Evolutionary conservation across 2,797 vertebrate species (phyloP), one percentile per base, ranked within the genome.

Genomic region (Graptemys geographica): DNA sequence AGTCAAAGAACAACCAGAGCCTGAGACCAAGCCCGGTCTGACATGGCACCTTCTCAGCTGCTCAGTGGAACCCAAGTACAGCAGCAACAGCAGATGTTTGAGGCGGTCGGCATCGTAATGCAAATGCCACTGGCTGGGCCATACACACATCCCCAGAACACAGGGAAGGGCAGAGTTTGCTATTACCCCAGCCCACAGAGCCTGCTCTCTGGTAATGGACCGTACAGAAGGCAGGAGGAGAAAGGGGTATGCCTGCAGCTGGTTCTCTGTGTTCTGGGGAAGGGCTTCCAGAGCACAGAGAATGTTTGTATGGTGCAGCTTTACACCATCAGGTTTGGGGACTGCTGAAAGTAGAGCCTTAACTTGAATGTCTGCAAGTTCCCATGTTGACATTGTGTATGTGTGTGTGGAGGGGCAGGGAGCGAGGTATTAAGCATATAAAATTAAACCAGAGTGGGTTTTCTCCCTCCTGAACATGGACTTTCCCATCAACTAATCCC

Each of bases 11-110:
- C 84, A 2, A 28, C 88, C 62, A 56, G 86, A 0, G 0, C n/a
- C 65, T 69, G 18, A 69, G 18, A 69, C 33, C 37, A 72, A 37
- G 19, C n/a, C 69, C 2, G 2, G 21, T 12, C 69, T 72, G n/a
- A 41, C n/a, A 47, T 79, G 81, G 94, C 91, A 87, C 79, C 92
- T 84, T 53, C 90, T 51, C 18, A 10, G 56, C 27, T 57, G 56
- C 56, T 62, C 59, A 62, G 69, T 21, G 7, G 41, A 76, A 37
- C 16, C 51, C 47, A n/a, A 81, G 47, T 31, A 52, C 2, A 6
- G 31, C 49, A 33, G 31, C 78, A 41, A 47, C 18, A 55, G 31
- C 79, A 81, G 19, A 53, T 16, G 21, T 55, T 81, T 53, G 51
- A 1, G 72, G 88, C 86, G 85, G 90, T 88, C 85, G 10, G 37